Evolutionary conservation across 2,797 vertebrate species (phyloP), one percentile per base, ranked within the genome.

Genomic region (Holocentrus rufus): DNA sequence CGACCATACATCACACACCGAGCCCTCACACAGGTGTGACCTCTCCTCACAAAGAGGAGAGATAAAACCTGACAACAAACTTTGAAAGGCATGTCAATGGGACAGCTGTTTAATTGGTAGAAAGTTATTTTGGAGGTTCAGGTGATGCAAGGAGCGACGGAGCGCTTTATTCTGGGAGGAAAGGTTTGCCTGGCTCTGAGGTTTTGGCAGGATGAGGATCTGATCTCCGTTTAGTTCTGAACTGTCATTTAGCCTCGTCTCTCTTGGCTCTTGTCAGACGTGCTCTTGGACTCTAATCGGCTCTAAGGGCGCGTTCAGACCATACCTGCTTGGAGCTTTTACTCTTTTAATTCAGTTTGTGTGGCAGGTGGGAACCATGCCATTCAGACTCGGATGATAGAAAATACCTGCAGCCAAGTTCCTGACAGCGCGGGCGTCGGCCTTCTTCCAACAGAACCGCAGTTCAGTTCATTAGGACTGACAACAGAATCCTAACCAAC

Each of bases 1-100:
- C 79, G 60, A 76, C 88, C 86, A 91, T 90, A 91, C 89, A 92
- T 93, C 92, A 93, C 90, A 89, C 87, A 81, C 82, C 15, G 6
- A 76, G 64, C 73, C 70, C 67, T 76, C 76, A 72, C 80, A 84
- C 80, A 83, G 83, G 81, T 79, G 74, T 86, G 90, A 89, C 89
- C 85, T 89, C 88, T 74, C 54, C 74, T 82, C 71, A 66, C 70
- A 77, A 61, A 75, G 65, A 86, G 36, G 59, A 60, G 60, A 81
- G 84, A 90, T 86, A 85, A 87, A 78, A 82, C 74, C 65, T n/a
- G 13, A 52, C 69, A 31, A 49, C 66, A 31, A 78, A 85, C 74
- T 88, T 80, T 87, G 79, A 85, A 87, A 86, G 83, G 81, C 65
- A 23, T 83, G 75, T 79, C 72, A 66, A 55, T 18, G 71, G 69